These are phyloP conservation scores for Probosciger aterrimus DNA, from an alignment of 2,113 vertebrate species.

Conservation along the genomic window DNA sequence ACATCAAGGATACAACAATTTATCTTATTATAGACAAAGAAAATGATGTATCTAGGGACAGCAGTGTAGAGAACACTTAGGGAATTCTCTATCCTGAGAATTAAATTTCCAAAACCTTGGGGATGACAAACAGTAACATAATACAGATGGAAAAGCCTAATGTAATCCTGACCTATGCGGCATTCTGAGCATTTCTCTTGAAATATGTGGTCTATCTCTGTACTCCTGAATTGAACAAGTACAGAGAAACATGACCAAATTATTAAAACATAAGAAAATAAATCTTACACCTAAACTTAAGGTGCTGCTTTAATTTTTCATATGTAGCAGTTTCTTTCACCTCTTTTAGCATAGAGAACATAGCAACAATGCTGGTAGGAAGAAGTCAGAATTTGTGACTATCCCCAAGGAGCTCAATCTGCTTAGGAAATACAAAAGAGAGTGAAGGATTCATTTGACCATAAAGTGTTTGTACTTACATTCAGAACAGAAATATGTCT, in stretches of 20 bases:
- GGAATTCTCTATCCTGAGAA: neutral
- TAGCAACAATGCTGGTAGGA: neutral
- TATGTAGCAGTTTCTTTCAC: neutral
- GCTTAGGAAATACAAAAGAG: neutral
- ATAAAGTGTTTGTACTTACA: neutral
- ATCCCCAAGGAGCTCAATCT: neutral
- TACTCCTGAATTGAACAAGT: neutral
- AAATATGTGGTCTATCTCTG: neutral
- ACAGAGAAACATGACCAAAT: fast-evolving
- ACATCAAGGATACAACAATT: neutral
- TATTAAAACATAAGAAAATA: neutral
- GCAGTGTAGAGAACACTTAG: neutral
- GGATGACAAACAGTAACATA: neutral
- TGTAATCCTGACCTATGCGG: neutral
- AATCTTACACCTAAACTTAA: neutral
- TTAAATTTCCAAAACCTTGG: neutral
- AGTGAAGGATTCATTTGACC: neutral
- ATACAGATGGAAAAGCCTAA: neutral
- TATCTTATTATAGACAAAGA: neutral
- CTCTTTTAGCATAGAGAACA: neutral
- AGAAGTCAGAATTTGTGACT: fast-evolving
- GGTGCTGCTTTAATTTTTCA: neutral
- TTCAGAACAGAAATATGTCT: neutral
- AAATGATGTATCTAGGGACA: neutral
- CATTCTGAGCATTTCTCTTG: neutral